Base-by-base conservation (phyloP, 2,888 invertebrate genomes). In the Euproctis similis region DNA sequence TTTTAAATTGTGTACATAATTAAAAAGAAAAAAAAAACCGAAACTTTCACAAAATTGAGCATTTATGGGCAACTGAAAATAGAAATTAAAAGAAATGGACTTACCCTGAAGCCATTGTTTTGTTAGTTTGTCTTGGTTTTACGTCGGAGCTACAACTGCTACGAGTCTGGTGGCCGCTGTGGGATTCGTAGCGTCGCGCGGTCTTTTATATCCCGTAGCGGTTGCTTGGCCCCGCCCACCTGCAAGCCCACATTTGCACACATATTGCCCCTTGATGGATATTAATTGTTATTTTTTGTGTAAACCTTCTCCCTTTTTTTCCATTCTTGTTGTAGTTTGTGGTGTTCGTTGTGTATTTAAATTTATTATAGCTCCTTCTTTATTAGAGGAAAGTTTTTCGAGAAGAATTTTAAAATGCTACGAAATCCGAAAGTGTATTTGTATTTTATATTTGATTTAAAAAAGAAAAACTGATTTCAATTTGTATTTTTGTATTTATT, bases 191-290 rank as follows among this genome's bases (percentile, higher is more conserved):
- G 53, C 38, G 50, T 42, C 46, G 56, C 41, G 50, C 51, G 48
- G 39, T 38, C 48, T 60, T 61, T 78, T 78, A 72, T 77, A 76
- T 71, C 45, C 47, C 34, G 44, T 42, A 36, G 61, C 53, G 36
- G 65, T 16, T 5, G 30, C n/a, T 16, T 16, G 14, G 17, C 62
- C 59, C 70, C 56, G 40, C 53, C 57, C 58, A 39, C 40, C 39
- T 20, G 39, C 39, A 34, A 30, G 25, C 33, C 31, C 30, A 43
- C 36, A 49, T 43, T 39, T 43, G 40, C 50, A 54, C 43, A 50
- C 44, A 43, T 42, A 47, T 52, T 45, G 37, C 29, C 25, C 7
- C 19, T 36, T 47, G 41, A 57, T 59, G 51, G 53, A 49, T 45
- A 58, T 53, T 56, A 56, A 62, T 58, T 41, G 54, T 41, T 48